These are phyloP conservation scores for Channa argus DNA, from an alignment of 2,113 vertebrate genomes.

Conservation along the genomic window DNA sequence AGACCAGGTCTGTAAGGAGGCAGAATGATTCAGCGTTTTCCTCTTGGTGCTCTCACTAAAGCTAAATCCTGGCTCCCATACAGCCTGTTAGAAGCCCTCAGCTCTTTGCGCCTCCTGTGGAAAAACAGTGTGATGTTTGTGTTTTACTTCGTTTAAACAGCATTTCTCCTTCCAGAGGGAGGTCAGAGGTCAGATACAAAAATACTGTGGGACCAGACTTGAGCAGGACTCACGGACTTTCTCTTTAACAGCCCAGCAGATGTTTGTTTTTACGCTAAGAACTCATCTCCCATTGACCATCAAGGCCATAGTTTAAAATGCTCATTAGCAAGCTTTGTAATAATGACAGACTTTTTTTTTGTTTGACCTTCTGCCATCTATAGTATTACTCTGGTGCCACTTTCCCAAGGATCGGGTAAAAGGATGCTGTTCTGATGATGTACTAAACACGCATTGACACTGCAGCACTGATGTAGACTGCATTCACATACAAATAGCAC, in stretches of 20 bases:
- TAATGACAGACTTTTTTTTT: no score
- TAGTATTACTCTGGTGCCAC: background rate
- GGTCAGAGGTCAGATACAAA: slow-evolving; percentile 31
- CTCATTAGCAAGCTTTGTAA: background rate
- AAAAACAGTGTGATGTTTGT: slow-evolving; percentile 44
- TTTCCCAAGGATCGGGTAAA: background rate
- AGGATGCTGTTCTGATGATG: background rate
- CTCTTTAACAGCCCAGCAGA: slow-evolving; percentile 2
- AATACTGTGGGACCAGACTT: background rate
- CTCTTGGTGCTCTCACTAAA: slow-evolving; percentile 31
- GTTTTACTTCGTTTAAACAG: slow-evolving; percentile 37
- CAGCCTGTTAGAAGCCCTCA: slow-evolving; percentile 33
- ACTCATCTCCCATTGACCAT: background rate
- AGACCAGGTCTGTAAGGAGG: slow-evolving; percentile 45
- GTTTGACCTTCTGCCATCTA: background rate
- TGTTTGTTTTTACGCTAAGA: background rate
- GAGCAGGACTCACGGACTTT: background rate
- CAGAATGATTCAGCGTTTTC: slow-evolving; percentile 73
- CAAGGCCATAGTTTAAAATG: slow-evolving; percentile 12
- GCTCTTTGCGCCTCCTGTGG: slow-evolving; percentile 24
- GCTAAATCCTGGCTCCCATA: slow-evolving; percentile 40
- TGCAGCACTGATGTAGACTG: slow-evolving; percentile 36
- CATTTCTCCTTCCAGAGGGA: background rate
- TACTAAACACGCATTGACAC: background rate
- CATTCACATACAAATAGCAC: slow-evolving; percentile 17